A percentile compares a stretch with the other conserved stretches of the same genome.
These are phyloP conservation scores for Synergus japonicus DNA, from an alignment of 2,888 invertebrate species.

Conservation along the genomic window DNA sequence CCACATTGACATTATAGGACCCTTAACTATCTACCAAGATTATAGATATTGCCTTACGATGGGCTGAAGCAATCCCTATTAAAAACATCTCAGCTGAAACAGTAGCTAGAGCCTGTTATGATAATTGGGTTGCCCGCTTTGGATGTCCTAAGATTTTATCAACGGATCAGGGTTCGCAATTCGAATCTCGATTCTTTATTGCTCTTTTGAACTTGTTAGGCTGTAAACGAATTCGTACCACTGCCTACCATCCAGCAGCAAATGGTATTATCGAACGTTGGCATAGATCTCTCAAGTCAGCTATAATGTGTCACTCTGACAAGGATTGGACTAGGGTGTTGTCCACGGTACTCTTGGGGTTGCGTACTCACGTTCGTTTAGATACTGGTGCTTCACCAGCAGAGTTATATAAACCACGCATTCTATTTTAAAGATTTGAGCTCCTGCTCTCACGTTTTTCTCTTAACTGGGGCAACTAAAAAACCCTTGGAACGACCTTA, in stretches of 20 bases:
- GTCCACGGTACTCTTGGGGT: conserved; percentile 56
- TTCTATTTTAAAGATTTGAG: conserved; percentile 8
- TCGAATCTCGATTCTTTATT: conserved; percentile 67
- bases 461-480: conserved; percentile 39
- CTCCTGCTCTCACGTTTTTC: conserved; percentile 50
- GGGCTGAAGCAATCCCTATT: too few relatives aligned
- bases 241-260: too few relatives aligned
- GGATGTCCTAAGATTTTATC: not conserved
- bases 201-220: conserved; percentile 45
- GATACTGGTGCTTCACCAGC: conserved; percentile 52
- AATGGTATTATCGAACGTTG: too few relatives aligned
- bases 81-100: too few relatives aligned
- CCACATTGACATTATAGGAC: too few relatives aligned
- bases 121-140: conserved; percentile 54
- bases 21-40: too few relatives aligned
- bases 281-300: too few relatives aligned
- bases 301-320: too few relatives aligned
- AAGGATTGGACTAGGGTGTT: conserved; percentile 53
- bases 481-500: too few relatives aligned
- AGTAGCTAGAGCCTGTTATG: conserved; percentile 47
- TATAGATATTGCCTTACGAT: too few relatives aligned
- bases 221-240: conserved; percentile 36
- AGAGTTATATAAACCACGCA: conserved; percentile 43
- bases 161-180: conserved; percentile 66
- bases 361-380: conserved; percentile 49